Percentiles rank a stretch among this genome's conserved stretches.
Evolutionary conservation across 2,797 vertebrate genomes (phyloP).

Genomic region (Anas capensis): DNA sequence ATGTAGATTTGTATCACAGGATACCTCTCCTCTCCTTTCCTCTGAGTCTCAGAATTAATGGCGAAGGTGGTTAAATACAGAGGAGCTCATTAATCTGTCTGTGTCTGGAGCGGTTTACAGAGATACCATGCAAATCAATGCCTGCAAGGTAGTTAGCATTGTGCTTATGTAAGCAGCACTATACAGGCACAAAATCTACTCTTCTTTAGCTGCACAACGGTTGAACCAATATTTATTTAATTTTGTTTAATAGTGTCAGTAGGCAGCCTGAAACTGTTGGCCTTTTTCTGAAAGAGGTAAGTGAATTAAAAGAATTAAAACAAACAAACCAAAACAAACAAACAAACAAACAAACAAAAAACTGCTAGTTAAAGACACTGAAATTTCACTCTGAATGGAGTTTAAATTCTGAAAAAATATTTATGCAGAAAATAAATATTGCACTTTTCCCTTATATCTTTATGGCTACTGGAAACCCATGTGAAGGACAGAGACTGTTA

Average conservation of each 20-base stretch:
- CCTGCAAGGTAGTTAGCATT: conserved; percentile 48
- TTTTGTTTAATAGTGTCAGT: conserved; percentile 40
- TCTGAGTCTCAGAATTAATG: background rate
- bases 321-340: no score
- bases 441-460: background rate
- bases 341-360: background rate
- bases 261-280: conserved; percentile 23
- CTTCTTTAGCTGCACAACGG: background rate
- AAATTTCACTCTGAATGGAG: conserved; percentile 6
- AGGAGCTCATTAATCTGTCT: conserved; percentile 67
- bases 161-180: conserved; percentile 47
- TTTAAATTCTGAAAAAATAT: conserved; percentile 2
- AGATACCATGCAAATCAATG: conserved; percentile 66
- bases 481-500: conserved; percentile 43
- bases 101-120: conserved; percentile 65
- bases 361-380: background rate
- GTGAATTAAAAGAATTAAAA: conserved; percentile 20
- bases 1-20: background rate
- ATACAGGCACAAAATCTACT: conserved; percentile 17
- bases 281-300: conserved; percentile 9
- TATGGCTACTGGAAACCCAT: background rate
- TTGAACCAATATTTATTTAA: conserved; percentile 49
- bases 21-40: conserved; percentile 5
- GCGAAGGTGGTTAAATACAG: conserved; percentile 50
- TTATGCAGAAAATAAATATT: background rate